A percentile compares a stretch with the other conserved stretches of the same genome.
These are phyloP conservation scores for Acleris holmiana DNA, from an alignment of 2,888 invertebrate genomes.

Conservation along the genomic window DNA sequence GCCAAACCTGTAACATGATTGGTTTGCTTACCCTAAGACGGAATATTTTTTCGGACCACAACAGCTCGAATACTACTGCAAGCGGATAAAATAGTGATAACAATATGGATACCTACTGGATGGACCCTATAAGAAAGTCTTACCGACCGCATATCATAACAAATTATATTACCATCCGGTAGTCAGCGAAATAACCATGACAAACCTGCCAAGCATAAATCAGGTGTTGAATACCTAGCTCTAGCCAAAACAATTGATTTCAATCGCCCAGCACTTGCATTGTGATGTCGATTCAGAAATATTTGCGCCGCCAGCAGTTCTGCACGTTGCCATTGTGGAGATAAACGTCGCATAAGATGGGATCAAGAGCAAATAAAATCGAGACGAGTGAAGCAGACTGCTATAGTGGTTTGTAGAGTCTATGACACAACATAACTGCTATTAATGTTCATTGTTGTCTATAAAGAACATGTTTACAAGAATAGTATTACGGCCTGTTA, in stretches of 20 bases:
- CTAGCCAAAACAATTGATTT: conserved; percentile 28
- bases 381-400: conserved; percentile 34
- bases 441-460: not conserved
- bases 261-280: conserved; percentile 24
- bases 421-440: not conserved
- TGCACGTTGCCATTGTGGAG: conserved; percentile 31
- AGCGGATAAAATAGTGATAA: too few species aligned
- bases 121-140: too few species aligned
- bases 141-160: too few species aligned
- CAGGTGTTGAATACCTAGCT: conserved; percentile 6
- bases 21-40: too few species aligned
- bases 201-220: conserved; percentile 11
- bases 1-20: too few species aligned
- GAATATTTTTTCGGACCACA: too few species aligned
- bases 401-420: conserved; percentile 30
- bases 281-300: conserved; percentile 27
- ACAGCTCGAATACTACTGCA: too few species aligned
- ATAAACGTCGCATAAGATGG: conserved; percentile 33
- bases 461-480: not conserved
- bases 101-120: too few species aligned
- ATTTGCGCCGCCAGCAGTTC: conserved; percentile 25
- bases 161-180: not conserved
- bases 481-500: not conserved
- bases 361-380: conserved; percentile 33
- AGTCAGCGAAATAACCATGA: conserved; percentile 1